phyloP scores from a whole-genome alignment of 1,140 invertebrate genomes.

The Drosophila biarmipes region DNA sequence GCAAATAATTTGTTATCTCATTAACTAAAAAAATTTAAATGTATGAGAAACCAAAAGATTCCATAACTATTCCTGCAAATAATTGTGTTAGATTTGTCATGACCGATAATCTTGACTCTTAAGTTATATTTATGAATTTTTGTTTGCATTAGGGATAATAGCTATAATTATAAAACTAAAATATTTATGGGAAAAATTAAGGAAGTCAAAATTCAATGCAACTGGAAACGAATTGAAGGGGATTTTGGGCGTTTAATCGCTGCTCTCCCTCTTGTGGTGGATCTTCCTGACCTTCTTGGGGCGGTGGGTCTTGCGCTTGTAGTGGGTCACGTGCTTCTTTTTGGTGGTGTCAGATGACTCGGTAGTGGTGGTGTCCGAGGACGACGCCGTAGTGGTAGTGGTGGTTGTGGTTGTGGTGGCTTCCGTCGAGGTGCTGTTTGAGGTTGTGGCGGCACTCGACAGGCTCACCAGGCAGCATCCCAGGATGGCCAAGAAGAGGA shows the following conservation, averaged over 20 bases:
- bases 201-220: not conserved
- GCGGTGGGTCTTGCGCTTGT: conserved; percentile 6
- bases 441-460: not conserved
- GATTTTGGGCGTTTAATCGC: not conserved
- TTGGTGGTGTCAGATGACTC: not conserved
- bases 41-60: no score
- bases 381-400: conserved; percentile 2
- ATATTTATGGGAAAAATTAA: not conserved
- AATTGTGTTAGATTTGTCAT: no score
- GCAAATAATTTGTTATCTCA: no score
- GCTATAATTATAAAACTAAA: not conserved
- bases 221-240: not conserved
- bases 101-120: no score
- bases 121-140: not conserved
- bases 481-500: conserved; percentile 13
- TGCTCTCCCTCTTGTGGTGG: not conserved
- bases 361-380: conserved; percentile 19
- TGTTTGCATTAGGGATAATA: not conserved
- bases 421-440: not conserved
- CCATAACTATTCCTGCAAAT: no score
- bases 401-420: not conserved
- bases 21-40: no score
- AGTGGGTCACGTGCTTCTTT: conserved; percentile 3
- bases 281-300: conserved; percentile 2
- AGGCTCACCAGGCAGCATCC: conserved; percentile 19